These are phyloP conservation scores for Monoplex corrugatus DNA, from an alignment of 2,888 invertebrate genomes.

Conservation along the genomic window DNA sequence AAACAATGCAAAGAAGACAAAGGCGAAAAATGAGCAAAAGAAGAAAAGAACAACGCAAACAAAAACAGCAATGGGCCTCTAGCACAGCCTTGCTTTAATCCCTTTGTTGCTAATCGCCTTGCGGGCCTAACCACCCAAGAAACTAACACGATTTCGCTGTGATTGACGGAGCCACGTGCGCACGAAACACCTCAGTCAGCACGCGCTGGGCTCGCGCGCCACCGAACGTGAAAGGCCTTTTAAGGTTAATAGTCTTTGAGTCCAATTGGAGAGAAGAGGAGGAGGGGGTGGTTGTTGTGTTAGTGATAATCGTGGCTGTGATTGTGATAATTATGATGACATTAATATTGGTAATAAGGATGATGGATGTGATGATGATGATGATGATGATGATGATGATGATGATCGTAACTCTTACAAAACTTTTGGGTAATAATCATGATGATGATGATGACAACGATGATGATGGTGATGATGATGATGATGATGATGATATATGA, in stretches of 20 bases:
- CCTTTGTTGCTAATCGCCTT: constrained; percentile 6
- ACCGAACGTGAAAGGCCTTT: neutral
- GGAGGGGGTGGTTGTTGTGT: neutral
- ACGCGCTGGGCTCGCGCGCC: neutral
- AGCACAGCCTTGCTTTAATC: no score
- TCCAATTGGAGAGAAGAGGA: neutral
- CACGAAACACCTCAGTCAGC: neutral
- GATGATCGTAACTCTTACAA: no score
- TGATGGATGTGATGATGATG: neutral
- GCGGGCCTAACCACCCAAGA: neutral
- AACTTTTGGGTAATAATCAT: no score
- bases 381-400: neutral
- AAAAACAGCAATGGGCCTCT: no score
- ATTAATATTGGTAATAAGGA: neutral
- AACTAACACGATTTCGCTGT: constrained; percentile 4
- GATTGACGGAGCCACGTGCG: constrained; percentile 5
- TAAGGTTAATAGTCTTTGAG: neutral
- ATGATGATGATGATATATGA: neutral
- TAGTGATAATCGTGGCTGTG: neutral
- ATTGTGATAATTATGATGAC: neutral
- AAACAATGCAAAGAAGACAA: no score
- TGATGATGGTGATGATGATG: neutral
- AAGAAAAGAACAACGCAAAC: no score
- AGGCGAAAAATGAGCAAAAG: no score
- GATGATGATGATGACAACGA: neutral